These are phyloP conservation scores for Papilio polyxenes DNA, from an alignment of 1,140 invertebrate genomes.

Conservation along the genomic window DNA sequence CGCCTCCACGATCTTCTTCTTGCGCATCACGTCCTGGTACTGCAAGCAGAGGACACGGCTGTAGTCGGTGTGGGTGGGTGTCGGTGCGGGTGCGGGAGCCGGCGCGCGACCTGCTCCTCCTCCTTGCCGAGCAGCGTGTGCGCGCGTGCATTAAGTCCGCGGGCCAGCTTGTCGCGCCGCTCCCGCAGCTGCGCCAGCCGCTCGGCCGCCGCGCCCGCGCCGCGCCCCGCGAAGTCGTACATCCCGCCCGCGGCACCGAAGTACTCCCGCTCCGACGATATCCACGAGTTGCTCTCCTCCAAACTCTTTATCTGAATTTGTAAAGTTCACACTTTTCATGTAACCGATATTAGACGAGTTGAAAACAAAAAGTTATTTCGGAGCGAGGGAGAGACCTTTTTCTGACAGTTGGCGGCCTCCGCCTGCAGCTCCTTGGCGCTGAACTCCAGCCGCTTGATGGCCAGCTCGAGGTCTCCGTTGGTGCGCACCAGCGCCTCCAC, in stretches of 20 bases:
- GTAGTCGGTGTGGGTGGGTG: too few species aligned
- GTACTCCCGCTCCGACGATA: conserved; percentile 88
- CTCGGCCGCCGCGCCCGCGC: conserved; percentile 83
- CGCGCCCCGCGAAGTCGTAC: conserved; percentile 81
- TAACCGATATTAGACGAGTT: background rate
- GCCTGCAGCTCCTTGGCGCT: conserved; percentile 83
- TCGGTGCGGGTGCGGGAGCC: background rate
- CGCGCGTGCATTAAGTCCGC: conserved; percentile 89
- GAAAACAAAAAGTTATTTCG: too few species aligned
- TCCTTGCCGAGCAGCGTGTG: conserved; percentile 92
- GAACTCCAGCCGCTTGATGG: conserved; percentile 90
- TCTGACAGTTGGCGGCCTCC: conserved; percentile 70
- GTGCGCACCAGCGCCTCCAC: conserved; percentile 87
- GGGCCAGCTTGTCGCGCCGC: conserved; percentile 86
- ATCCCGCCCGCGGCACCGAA: conserved; percentile 87
- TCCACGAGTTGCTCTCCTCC: conserved; percentile 84
- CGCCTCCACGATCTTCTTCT: conserved; percentile 91
- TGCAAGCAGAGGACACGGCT: conserved; percentile 35
- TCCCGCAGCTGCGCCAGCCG: conserved; percentile 84
- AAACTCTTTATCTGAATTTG: conserved; percentile 59
- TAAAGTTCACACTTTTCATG: background rate
- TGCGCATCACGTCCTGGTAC: conserved; percentile 90
- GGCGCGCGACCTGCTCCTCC: conserved; percentile 86
- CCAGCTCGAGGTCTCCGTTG: conserved; percentile 85
- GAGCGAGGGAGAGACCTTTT: conserved; percentile 52